phyloP scores from a whole-genome alignment of 1,140 invertebrate genomes.

The Brachionus koreanus region DNA sequence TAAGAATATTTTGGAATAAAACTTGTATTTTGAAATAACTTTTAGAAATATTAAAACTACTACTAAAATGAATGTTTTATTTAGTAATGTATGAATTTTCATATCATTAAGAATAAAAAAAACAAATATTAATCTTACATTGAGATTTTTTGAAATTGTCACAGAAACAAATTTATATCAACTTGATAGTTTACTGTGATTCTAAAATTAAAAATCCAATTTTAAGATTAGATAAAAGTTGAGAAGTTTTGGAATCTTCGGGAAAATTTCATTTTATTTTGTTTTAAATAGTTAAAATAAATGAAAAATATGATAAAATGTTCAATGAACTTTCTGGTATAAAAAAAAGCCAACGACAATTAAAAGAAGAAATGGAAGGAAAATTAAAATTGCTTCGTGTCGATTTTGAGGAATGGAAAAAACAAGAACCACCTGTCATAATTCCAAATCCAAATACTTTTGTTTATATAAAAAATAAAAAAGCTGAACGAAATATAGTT shows the following conservation, averaged over 20 bases:
- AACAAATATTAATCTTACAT: too few species aligned
- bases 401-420: conserved; percentile 42
- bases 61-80: too few species aligned
- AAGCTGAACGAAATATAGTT: not conserved
- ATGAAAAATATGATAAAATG: conserved; percentile 39
- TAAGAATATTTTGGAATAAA: too few species aligned
- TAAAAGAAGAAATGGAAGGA: conserved; percentile 35
- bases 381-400: conserved; percentile 9
- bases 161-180: too few species aligned
- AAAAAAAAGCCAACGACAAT: not conserved
- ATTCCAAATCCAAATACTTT: conserved; percentile 32
- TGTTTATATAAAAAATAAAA: conserved; percentile 27
- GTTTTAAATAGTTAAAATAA: not conserved
- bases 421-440: conserved; percentile 14
- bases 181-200: too few species aligned
- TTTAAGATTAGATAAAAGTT: too few species aligned
- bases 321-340: conserved; percentile 8
- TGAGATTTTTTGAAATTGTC: too few species aligned
- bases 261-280: not conserved
- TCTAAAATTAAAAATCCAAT: too few species aligned
- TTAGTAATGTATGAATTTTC: too few species aligned
- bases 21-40: too few species aligned
- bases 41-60: too few species aligned
- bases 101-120: too few species aligned
- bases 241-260: not conserved